phyloP scores from a whole-genome alignment of 1,140 invertebrate genomes.

The Drosophila pachea region DNA sequence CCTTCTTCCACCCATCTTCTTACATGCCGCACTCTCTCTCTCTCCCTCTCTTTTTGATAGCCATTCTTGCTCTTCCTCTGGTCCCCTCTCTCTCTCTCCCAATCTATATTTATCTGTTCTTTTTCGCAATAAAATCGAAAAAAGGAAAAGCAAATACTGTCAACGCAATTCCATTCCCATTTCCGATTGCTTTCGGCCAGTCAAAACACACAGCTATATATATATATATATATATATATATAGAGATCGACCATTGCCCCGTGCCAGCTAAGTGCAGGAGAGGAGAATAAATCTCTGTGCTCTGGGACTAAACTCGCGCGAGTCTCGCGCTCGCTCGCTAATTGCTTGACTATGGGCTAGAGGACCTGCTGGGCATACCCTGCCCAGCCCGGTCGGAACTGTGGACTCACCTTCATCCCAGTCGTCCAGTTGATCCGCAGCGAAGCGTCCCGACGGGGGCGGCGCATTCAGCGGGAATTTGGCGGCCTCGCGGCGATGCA shows the following conservation, averaged over 20 bases:
- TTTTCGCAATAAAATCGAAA: background rate
- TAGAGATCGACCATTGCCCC: too few species aligned
- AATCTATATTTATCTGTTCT: background rate
- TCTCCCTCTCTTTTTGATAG: background rate
- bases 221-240: too few species aligned
- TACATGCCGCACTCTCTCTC: background rate
- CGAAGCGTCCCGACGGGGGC: slow-evolving; percentile 43
- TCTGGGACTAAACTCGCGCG: too few species aligned
- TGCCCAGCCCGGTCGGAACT: background rate
- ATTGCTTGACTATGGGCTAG: too few species aligned
- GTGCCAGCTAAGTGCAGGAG: too few species aligned
- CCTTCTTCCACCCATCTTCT: too few species aligned
- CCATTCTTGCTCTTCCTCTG: background rate
- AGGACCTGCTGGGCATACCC: background rate
- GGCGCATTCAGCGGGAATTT: slow-evolving; percentile 73
- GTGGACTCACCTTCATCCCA: slow-evolving; percentile 74
- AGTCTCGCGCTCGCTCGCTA: background rate
- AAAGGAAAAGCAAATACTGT: too few species aligned
- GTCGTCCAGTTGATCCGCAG: slow-evolving; percentile 53
- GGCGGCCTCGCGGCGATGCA: slow-evolving; percentile 73
- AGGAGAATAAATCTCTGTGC: too few species aligned
- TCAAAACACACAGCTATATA: too few species aligned
- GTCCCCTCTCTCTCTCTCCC: background rate
- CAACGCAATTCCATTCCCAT: too few species aligned
- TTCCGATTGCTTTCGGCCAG: too few species aligned